These are phyloP conservation scores for Murina feae DNA, from an alignment of 2,113 vertebrate genomes.

Conservation along the genomic window DNA sequence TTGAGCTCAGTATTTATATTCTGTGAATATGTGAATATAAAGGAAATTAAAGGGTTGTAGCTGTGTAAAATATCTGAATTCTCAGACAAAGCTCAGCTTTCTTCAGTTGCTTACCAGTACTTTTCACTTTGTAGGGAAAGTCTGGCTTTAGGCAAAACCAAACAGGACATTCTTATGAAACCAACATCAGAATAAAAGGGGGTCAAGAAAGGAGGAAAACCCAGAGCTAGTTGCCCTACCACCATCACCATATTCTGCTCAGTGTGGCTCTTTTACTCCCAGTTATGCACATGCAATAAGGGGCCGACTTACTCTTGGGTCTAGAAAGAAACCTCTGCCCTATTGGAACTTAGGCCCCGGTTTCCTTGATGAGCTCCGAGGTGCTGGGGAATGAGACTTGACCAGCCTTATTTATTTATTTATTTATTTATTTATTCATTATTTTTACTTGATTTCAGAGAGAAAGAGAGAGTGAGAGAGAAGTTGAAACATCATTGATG, in stretches of 20 bases:
- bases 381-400: neutral
- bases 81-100: neutral
- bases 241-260: neutral
- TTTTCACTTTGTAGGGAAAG: neutral
- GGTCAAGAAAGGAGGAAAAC: neutral
- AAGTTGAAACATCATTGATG: too few species aligned
- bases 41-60: neutral
- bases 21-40: neutral
- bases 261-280: neutral
- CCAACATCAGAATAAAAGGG: neutral
- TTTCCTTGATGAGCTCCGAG: neutral
- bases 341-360: neutral
- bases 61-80: neutral
- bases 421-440: too few species aligned
- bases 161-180: neutral
- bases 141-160: neutral
- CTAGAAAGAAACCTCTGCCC: neutral
- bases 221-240: neutral
- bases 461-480: too few species aligned
- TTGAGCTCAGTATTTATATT: neutral
- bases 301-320: neutral
- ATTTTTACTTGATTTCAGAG: too few species aligned
- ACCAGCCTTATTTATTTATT: neutral
- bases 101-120: neutral
- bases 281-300: neutral